A percentile compares a stretch with the other conserved stretches of the same genome.
phyloP scores from a whole-genome alignment of 2,888 invertebrate species.

The Melipona beecheii region DNA sequence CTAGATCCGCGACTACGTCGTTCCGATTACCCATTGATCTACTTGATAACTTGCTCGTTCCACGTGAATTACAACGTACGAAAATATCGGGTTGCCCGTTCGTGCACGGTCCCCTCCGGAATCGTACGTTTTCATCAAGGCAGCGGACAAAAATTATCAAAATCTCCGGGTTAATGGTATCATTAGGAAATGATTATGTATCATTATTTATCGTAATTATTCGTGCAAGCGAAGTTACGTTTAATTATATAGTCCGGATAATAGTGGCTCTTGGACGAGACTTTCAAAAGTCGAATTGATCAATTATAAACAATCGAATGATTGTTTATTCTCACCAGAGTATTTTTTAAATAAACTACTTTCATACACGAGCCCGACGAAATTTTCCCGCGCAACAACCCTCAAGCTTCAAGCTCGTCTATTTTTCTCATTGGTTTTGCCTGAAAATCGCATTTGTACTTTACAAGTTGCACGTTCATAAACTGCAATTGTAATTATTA shows the following conservation, averaged over 20 bases:
- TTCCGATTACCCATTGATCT: slow-evolving; percentile 58
- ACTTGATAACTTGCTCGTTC: slow-evolving; percentile 9
- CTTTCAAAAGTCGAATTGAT: too few relatives aligned
- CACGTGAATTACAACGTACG: not conserved
- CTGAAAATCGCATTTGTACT: not conserved
- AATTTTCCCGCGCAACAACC: not conserved
- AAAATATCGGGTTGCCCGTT: not conserved
- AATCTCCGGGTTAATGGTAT: not conserved
- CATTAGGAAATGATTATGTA: not conserved
- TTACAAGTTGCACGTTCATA: not conserved
- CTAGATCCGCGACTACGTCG: slow-evolving; percentile 39
- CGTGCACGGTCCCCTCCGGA: not conserved
- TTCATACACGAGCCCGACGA: too few relatives aligned
- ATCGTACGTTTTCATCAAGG: not conserved
- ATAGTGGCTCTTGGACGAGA: too few relatives aligned
- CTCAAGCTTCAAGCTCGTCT: not conserved
- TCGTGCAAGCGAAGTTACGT: not conserved
- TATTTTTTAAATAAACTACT: too few relatives aligned
- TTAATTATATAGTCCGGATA: too few relatives aligned
- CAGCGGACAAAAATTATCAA: not conserved
- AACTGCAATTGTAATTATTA: not conserved
- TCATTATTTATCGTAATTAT: not conserved
- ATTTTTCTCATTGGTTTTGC: not conserved
- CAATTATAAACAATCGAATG: too few relatives aligned
- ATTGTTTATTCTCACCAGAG: too few relatives aligned